Conservation (phyloP, 1,140 invertebrate genomes). For the Trichomalopsis sarcophagae region DNA sequence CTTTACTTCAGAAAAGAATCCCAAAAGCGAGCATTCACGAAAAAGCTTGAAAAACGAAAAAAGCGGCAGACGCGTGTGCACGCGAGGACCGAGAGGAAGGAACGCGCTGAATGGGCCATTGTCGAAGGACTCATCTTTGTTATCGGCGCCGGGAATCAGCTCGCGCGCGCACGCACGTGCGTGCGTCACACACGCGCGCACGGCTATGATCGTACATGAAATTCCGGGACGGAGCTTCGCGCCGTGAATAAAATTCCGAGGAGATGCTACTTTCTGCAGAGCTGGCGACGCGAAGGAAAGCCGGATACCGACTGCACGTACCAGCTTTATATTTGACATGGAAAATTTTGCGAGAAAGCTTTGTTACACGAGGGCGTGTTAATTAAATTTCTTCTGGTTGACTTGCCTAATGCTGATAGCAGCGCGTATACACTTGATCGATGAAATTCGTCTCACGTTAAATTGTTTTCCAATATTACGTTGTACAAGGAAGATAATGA, state of each 20-base stretch:
- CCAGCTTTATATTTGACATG: too few species aligned
- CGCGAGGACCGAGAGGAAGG: neutral
- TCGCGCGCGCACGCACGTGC: neutral
- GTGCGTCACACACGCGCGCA: too few species aligned
- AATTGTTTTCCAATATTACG: neutral
- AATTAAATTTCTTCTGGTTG: neutral
- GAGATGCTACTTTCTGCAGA: neutral
- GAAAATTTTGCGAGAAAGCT: too few species aligned
- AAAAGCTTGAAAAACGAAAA: neutral
- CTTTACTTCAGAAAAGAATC: too few species aligned
- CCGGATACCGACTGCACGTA: neutral
- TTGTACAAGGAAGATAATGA: neutral
- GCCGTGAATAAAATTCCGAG: conserved; percentile 1
- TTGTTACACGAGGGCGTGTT: neutral
- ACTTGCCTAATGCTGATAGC: neutral
- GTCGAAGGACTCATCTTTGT: conserved; percentile 17
- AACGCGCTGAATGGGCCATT: neutral
- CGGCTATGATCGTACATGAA: too few species aligned
- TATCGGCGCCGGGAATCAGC: conserved; percentile 17
- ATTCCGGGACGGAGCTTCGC: neutral
- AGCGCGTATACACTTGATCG: neutral
- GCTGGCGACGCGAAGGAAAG: neutral
- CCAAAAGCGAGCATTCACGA: neutral
- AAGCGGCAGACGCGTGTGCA: neutral
- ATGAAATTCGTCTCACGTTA: neutral